Evolutionary conservation across 2,113 vertebrate species (phyloP), one percentile per base, ranked within the genome.

Genomic region (Osmerus eperlanus): DNA sequence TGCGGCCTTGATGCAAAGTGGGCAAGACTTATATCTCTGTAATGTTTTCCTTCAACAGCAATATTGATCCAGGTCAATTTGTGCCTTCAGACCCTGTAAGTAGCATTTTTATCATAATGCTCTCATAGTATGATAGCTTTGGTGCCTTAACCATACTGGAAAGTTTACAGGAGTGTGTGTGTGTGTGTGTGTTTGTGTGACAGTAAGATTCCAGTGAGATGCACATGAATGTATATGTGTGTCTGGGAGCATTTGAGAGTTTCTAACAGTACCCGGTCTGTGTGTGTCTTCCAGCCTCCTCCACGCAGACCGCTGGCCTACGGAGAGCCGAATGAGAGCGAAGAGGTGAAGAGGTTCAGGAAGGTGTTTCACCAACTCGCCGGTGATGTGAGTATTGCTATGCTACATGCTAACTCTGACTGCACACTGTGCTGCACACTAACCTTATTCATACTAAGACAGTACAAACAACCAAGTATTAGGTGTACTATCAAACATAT

Each of bases 281-380:
- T 54, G 67, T 61, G 32, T 36, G 70, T 65, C 61, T 16, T n/a
- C 11, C 80, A 92, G 91, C 89, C 90, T 73, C 88, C 90, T 4
- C 56, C 86, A 2, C 88, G 76, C 70, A 69, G 83, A 59, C 91
- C 89, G 0, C 36, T 87, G 4, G 55, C 84, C 58, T 83, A 78
- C 15, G 83, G 90, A 15, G 90, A 94, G 62, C 77, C 89, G 36
- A 83, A 86, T 0, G 96, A 98, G 72, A 94, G 63, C 0, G 95
- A 96, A 0, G 96, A 98, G 71, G 89, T 96, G 12, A 86, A 89
- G 21, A 88, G 90, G 1, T 96, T 98, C 36, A 91, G 93, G 4
- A 89, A 70, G 0, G 92, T 96, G 36, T 99, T 99, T 79, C 68
- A 85, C 0, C 93, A 95, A 70, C 90, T 99, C 82, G 96, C 97